A percentile compares a stretch with the other conserved stretches of the same genome.
Conservation (phyloP, 2,888 invertebrate genomes). For the Sympetrum striolatum region DNA sequence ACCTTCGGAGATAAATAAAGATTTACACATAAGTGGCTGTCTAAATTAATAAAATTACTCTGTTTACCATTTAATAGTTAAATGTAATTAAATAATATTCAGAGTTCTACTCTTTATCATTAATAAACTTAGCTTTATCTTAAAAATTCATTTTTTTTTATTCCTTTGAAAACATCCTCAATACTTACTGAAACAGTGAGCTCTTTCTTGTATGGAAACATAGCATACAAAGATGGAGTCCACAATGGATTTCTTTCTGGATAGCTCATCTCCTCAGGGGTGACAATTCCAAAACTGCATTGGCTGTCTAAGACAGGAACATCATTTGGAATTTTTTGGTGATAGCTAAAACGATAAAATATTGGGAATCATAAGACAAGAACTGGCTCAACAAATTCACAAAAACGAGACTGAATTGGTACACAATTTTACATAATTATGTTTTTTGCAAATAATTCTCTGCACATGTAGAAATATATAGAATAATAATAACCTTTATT, state of each 20-base stretch:
- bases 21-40: too few species aligned
- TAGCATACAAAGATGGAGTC: conserved; percentile 60
- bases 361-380: neutral
- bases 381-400: too few species aligned
- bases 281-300: conserved; percentile 68
- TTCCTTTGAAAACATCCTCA: neutral
- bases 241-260: conserved; percentile 63
- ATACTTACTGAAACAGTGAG: neutral
- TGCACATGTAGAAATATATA: neutral
- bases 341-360: conserved; percentile 60
- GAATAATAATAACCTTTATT: neutral
- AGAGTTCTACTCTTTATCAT: too few species aligned
- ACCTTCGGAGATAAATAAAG: too few species aligned
- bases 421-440: neutral
- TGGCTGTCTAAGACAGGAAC: conserved; percentile 65
- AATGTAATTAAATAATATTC: too few species aligned
- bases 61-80: too few species aligned
- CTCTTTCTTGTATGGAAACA: conserved; percentile 52
- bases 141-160: neutral
- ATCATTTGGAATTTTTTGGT: conserved; percentile 67
- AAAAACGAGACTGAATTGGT: neutral
- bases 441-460: neutral
- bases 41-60: too few species aligned
- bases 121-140: too few species aligned
- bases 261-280: conserved; percentile 65